These are phyloP conservation scores for Pelodytes ibericus DNA, from an alignment of 2,797 vertebrate species.

Conservation along the genomic window DNA sequence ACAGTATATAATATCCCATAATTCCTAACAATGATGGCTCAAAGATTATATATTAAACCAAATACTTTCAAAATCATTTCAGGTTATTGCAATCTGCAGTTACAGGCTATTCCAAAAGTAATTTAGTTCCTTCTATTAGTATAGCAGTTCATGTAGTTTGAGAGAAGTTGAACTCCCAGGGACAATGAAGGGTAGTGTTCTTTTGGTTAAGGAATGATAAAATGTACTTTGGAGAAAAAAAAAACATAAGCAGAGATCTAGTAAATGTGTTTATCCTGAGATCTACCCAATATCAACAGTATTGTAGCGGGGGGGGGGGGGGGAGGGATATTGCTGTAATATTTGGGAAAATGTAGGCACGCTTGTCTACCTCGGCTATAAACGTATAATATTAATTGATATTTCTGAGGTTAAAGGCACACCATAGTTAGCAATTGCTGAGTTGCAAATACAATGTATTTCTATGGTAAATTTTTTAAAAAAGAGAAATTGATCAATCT, in stretches of 20 bases:
- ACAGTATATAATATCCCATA: no score
- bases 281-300: neutral
- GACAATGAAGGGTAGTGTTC: neutral
- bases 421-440: no score
- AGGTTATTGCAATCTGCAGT: neutral
- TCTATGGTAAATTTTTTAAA: no score
- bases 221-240: neutral
- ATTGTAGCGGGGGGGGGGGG: neutral
- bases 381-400: no score
- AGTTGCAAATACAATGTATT: no score
- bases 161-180: neutral
- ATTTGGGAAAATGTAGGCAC: neutral
- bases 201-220: neutral
- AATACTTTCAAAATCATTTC: slow-evolving; percentile 10
- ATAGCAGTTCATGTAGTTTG: slow-evolving; percentile 1
- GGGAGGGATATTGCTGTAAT: neutral
- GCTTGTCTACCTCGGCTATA: no score
- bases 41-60: no score
- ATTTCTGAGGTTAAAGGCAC: no score
- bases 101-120: slow-evolving; percentile 1
- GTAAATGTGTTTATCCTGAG: neutral
- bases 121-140: neutral
- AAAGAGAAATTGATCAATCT: no score
- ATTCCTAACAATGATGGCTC: no score
- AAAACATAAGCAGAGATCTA: neutral